Evolutionary conservation across 2,888 invertebrate species (phyloP).

Genomic region (Lycocerus yunnanus): DNA sequence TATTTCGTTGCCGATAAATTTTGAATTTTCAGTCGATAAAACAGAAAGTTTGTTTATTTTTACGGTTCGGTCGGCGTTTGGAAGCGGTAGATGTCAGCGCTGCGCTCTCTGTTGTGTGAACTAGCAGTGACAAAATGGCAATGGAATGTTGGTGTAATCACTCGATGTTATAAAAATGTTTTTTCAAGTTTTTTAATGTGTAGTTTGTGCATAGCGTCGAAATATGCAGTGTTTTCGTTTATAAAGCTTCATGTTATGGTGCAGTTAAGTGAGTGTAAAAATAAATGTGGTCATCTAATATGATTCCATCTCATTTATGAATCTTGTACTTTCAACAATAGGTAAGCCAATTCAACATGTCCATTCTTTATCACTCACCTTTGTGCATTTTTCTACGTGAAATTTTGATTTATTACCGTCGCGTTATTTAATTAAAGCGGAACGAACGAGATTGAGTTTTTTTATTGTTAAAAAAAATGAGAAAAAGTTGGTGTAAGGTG

Average conservation of each 20-base stretch:
- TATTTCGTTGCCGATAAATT: background rate
- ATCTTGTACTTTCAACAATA: constrained; percentile 56
- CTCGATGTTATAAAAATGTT: constrained; percentile 42
- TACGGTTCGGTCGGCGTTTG: constrained; percentile 1
- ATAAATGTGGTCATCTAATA: constrained; percentile 16
- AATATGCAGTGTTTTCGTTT: constrained; percentile 45
- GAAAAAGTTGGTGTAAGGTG: background rate
- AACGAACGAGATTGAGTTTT: background rate
- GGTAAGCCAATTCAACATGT: constrained; percentile 55
- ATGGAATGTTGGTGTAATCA: constrained; percentile 50
- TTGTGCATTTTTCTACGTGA: constrained; percentile 50
- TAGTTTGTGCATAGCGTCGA: constrained; percentile 41
- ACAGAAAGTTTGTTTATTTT: constrained; percentile 5
- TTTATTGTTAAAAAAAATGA: background rate
- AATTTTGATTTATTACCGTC: constrained; percentile 47
- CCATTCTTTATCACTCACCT: constrained; percentile 52
- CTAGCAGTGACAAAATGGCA: constrained; percentile 57
- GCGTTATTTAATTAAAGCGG: constrained; percentile 12
- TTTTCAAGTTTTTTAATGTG: constrained; percentile 43
- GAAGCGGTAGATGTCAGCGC: constrained; percentile 37
- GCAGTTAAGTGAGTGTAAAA: constrained; percentile 8
- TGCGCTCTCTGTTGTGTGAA: constrained; percentile 32
- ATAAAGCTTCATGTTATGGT: constrained; percentile 21
- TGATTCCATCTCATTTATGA: constrained; percentile 50
- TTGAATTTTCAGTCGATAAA: constrained; percentile 18